phyloP scores from a whole-genome alignment of 2,888 invertebrate species.

The Flabesymbios commensalis region DNA sequence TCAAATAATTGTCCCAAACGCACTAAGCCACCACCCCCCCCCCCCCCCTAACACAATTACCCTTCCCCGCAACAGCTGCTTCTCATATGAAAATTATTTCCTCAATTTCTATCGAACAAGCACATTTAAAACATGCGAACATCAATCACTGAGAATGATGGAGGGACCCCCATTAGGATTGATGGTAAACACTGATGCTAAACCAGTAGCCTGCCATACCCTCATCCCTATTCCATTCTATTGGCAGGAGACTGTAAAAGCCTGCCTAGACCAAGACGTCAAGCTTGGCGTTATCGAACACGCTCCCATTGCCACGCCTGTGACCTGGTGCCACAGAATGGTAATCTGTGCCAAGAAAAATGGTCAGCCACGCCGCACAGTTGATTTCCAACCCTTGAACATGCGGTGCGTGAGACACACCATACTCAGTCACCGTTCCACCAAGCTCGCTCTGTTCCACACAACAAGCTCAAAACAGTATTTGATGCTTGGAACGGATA shows the following conservation, averaged over 20 bases:
- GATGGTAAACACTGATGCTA: constrained; percentile 20
- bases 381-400: constrained; percentile 41
- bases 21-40: constrained; percentile 12
- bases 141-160: constrained; percentile 24
- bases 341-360: constrained; percentile 27
- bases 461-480: constrained; percentile 32
- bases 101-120: constrained; percentile 18
- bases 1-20: neutral
- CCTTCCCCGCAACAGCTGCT: constrained; percentile 19
- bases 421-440: constrained; percentile 35
- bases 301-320: constrained; percentile 14
- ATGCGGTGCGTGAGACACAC: constrained; percentile 35
- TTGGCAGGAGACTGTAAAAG: constrained; percentile 23
- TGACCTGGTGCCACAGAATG: constrained; percentile 27
- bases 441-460: constrained; percentile 36
- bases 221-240: constrained; percentile 24
- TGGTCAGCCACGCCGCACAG: constrained; percentile 37
- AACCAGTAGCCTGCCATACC: constrained; percentile 22
- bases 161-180: constrained; percentile 20
- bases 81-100: constrained; percentile 13
- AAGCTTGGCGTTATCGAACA: constrained; percentile 23
- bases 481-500: constrained; percentile 32
- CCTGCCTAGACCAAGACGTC: constrained; percentile 23
- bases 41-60: constrained; percentile 17
- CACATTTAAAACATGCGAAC: constrained; percentile 26